These are phyloP conservation scores for Diglossa brunneiventris DNA, from an alignment of 2,113 vertebrate genomes.

Conservation along the genomic window DNA sequence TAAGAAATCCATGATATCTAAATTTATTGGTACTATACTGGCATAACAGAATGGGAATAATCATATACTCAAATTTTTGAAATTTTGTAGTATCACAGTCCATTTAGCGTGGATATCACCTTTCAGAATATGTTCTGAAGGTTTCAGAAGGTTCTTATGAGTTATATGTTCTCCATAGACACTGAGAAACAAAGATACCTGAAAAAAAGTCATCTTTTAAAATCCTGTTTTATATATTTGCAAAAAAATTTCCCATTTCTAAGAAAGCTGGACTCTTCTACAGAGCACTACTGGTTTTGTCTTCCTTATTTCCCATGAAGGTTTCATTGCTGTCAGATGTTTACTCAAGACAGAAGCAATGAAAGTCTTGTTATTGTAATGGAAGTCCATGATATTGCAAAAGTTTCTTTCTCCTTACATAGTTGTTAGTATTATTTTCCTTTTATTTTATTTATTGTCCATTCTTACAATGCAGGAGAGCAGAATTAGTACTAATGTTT, in stretches of 20 bases:
- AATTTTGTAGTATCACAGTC: background rate
- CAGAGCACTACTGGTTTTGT: background rate
- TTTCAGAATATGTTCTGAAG: background rate
- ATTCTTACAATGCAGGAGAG: background rate
- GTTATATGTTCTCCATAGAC: background rate
- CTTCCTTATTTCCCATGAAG: background rate
- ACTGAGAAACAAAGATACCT: background rate
- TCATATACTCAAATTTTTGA: background rate
- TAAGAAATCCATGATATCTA: background rate
- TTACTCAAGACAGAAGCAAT: background rate
- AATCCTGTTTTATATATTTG: background rate
- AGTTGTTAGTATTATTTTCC: background rate
- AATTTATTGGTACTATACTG: background rate
- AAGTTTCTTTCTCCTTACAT: fast-evolving
- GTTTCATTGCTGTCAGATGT: background rate
- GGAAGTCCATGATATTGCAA: too few relatives aligned
- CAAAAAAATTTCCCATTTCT: background rate
- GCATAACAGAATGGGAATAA: background rate
- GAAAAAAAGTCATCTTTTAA: background rate
- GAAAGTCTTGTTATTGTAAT: background rate
- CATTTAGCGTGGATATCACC: background rate
- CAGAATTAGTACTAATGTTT: background rate
- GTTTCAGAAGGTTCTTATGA: background rate
- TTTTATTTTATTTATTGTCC: background rate
- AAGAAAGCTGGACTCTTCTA: background rate